Evolutionary conservation across 2,113 vertebrate species (phyloP).

Genomic region (Melanerpes aurifrons): DNA sequence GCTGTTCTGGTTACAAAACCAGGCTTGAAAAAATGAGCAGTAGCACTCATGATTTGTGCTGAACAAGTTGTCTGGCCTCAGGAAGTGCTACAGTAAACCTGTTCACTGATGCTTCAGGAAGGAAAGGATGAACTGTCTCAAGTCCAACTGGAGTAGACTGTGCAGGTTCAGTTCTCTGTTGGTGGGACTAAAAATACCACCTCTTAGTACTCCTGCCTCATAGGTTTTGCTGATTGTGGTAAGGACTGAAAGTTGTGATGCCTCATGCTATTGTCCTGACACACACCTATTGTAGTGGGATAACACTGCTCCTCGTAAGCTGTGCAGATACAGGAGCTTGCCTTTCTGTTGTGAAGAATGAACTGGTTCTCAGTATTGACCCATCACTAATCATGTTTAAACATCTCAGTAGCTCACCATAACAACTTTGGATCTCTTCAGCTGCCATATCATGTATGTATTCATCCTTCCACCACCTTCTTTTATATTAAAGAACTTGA

Average conservation of each 20-base stretch:
- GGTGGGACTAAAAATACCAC: background rate
- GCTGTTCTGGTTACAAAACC: background rate
- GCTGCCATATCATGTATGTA: background rate
- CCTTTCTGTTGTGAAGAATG: background rate
- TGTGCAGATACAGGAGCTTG: accelerated
- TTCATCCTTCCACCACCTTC: background rate
- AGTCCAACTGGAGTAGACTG: background rate
- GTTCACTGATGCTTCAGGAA: background rate
- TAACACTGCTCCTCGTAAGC: background rate
- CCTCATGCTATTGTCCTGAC: background rate
- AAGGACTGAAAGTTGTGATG: background rate
- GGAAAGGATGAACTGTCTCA: background rate
- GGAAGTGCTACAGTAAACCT: background rate
- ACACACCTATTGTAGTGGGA: accelerated
- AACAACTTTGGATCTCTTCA: background rate
- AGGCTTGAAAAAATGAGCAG: background rate
- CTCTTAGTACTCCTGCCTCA: background rate
- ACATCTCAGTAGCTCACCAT: background rate
- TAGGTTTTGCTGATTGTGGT: background rate
- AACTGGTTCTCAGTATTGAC: background rate
- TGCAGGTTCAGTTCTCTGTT: background rate
- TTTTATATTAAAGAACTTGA: background rate
- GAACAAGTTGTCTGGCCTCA: background rate
- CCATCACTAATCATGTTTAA: background rate
- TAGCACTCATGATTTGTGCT: background rate